A percentile compares a stretch with the other conserved stretches of the same genome.
Conservation (phyloP, 2,888 invertebrate genomes). For the Hyles lineata region DNA sequence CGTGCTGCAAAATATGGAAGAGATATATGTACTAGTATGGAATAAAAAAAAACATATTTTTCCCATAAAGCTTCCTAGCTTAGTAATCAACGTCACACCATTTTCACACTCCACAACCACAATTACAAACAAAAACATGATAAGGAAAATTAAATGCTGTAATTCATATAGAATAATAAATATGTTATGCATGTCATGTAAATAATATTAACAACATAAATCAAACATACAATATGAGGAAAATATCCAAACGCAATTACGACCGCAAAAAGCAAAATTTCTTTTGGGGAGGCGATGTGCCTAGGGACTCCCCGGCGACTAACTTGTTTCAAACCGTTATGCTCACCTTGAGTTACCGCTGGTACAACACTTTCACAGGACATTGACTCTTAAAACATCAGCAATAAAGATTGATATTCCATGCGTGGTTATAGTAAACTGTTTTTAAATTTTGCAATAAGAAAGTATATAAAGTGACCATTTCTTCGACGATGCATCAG, state of each 20-base stretch:
- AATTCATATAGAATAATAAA: not conserved
- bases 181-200: not conserved
- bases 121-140: not conserved
- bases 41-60: too few species aligned
- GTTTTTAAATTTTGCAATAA: constrained; percentile 23
- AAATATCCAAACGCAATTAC: not conserved
- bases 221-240: constrained; percentile 18
- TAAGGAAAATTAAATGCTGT: constrained; percentile 2
- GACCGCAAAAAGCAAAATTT: constrained; percentile 17
- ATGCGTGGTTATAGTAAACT: not conserved
- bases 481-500: constrained; percentile 2
- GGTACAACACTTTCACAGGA: not conserved
- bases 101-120: too few species aligned
- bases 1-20: too few species aligned
- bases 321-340: constrained; percentile 22
- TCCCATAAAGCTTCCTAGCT: too few species aligned
- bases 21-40: too few species aligned
- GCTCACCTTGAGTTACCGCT: not conserved
- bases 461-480: constrained; percentile 20
- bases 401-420: not conserved
- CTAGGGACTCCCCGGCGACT: constrained; percentile 20
- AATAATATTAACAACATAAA: constrained; percentile 1
- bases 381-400: not conserved
- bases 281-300: constrained; percentile 2
- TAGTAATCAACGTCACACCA: too few species aligned